Percentiles rank a stretch among this genome's conserved stretches.
These are phyloP conservation scores for Torymus tubicola DNA, from an alignment of 2,888 invertebrate genomes.

Conservation along the genomic window DNA sequence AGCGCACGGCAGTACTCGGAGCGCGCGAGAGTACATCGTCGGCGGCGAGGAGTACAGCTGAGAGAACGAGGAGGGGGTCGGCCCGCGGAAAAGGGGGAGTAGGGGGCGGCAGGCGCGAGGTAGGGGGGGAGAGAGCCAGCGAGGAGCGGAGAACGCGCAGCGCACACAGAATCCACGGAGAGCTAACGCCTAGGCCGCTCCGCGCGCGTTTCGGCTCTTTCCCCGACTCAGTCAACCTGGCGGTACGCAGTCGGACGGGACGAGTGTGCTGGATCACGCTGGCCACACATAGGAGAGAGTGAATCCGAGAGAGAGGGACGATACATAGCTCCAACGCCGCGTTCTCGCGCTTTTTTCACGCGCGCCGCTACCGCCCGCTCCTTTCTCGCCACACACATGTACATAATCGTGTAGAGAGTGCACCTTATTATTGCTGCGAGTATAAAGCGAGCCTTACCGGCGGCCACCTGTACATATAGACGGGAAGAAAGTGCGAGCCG, in stretches of 20 bases:
- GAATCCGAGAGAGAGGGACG: no score
- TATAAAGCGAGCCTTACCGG: no score
- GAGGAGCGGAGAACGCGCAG: not conserved
- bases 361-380: not conserved
- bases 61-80: no score
- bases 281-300: no score
- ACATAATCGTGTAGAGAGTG: no score
- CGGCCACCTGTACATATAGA: not conserved
- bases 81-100: no score
- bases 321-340: not conserved
- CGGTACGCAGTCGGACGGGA: conserved; percentile 18
- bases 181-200: not conserved
- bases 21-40: no score
- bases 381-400: not conserved
- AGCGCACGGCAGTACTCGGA: no score
- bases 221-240: conserved; percentile 48
- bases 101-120: no score
- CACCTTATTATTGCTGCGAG: no score
- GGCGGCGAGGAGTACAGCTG: no score
- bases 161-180: conserved; percentile 8
- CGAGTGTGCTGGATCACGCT: not conserved
- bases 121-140: no score
- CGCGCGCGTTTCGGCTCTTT: not conserved
- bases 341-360: not conserved
- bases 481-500: not conserved